Evolutionary conservation across 2,888 invertebrate genomes (phyloP).

Genomic region (Leucoma salicis): DNA sequence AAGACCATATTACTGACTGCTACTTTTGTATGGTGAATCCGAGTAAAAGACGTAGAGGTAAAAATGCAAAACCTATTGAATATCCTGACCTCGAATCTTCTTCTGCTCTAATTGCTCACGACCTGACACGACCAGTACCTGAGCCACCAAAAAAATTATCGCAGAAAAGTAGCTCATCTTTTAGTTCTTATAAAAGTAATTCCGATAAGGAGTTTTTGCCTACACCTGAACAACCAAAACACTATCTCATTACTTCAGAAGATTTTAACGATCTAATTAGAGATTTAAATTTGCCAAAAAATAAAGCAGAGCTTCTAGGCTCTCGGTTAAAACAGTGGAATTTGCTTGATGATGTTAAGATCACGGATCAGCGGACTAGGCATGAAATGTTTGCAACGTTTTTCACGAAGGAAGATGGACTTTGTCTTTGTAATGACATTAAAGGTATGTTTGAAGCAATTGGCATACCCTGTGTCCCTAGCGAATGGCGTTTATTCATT

Average conservation of each 20-base stretch:
- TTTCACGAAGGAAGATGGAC: no score
- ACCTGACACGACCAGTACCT: slow-evolving; percentile 21
- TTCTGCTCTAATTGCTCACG: no score
- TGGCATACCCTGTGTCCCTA: background rate
- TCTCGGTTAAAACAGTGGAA: background rate
- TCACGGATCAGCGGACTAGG: background rate
- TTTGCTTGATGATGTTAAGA: slow-evolving; percentile 1
- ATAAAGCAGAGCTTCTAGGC: slow-evolving; percentile 14
- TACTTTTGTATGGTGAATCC: no score
- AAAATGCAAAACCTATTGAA: slow-evolving; percentile 23
- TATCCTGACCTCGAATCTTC: no score
- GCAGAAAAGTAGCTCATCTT: slow-evolving; percentile 6
- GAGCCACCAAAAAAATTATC: slow-evolving; percentile 21
- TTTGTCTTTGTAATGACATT: background rate
- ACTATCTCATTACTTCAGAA: slow-evolving; percentile 5
- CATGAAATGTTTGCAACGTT: background rate
- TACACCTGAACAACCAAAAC: slow-evolving; percentile 12
- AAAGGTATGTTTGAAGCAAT: no score
- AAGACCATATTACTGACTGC: no score
- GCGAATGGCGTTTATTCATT: background rate
- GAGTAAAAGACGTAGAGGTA: slow-evolving; percentile 19
- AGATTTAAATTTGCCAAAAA: slow-evolving; percentile 23
- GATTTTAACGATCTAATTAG: slow-evolving; percentile 11
- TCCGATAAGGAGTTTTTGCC: slow-evolving; percentile 18
- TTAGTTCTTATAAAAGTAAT: slow-evolving; percentile 6